Percentiles rank a stretch among this genome's conserved stretches.
phyloP scores from a whole-genome alignment of 2,113 vertebrate species.

The Archilochus colubris region DNA sequence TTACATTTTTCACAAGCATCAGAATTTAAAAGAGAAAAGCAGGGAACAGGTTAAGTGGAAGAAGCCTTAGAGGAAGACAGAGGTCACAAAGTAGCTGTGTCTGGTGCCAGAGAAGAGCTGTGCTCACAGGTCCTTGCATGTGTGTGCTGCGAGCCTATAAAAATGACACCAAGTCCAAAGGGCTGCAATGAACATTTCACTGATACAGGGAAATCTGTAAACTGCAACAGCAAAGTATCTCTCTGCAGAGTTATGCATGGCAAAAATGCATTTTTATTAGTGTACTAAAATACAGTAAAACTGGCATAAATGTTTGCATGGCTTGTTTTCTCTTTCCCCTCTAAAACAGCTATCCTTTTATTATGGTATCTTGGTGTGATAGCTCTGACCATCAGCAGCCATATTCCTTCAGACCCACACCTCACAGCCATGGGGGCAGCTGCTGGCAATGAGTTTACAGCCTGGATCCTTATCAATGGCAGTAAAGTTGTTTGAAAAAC shows the following conservation, averaged over 20 bases:
- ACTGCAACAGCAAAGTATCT: not conserved
- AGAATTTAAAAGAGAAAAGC: not conserved
- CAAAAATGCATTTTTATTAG: not conserved
- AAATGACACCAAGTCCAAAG: not conserved
- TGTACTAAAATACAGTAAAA: not conserved
- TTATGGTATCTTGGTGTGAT: not conserved
- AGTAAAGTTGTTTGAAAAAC: not conserved
- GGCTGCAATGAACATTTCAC: not conserved
- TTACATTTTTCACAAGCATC: not conserved
- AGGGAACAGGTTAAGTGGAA: not conserved
- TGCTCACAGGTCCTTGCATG: not conserved
- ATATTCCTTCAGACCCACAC: not conserved
- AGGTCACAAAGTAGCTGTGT: not conserved
- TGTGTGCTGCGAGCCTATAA: rapidly evolving
- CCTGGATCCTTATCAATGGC: not conserved
- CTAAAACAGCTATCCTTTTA: not conserved
- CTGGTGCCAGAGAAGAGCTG: not conserved
- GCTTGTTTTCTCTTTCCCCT: rapidly evolving
- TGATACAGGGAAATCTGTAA: not conserved
- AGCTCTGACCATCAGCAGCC: not conserved
- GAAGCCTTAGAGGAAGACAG: not conserved
- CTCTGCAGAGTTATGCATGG: not conserved
- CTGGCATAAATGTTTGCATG: not conserved
- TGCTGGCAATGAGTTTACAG: not conserved
- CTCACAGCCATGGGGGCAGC: not conserved